phyloP scores from a whole-genome alignment of 2,797 vertebrate species.

The Picus viridis region DNA sequence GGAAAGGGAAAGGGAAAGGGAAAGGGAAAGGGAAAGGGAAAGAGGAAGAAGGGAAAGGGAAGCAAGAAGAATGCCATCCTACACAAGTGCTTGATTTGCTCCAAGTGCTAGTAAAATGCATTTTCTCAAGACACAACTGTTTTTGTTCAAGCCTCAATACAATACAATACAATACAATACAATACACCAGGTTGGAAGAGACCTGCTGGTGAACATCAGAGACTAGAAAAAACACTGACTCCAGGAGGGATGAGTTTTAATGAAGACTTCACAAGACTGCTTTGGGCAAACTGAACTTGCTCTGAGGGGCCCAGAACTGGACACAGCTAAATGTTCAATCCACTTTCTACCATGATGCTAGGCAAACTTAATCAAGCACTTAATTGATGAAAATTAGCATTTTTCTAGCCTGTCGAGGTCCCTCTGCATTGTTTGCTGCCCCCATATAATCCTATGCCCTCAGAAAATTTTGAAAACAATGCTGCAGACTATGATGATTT shows the following conservation, averaged over 20 bases:
- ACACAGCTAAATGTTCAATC: neutral
- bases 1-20: no score
- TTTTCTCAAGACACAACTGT: neutral
- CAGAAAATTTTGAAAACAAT: neutral
- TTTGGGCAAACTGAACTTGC: neutral
- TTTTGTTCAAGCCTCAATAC: neutral
- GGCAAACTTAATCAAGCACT: neutral
- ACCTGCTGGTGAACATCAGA: neutral
- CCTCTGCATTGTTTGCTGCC: no score
- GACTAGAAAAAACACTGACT: neutral
- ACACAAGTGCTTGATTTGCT: neutral
- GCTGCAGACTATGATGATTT: neutral
- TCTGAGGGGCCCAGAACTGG: no score
- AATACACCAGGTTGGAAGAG: no score
- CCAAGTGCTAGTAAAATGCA: neutral
- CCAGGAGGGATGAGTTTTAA: neutral
- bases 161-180: no score
- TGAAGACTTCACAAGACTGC: neutral
- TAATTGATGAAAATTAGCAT: neutral
- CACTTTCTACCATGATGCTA: neutral
- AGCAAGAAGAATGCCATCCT: neutral
- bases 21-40: no score
- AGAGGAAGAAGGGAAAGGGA: neutral
- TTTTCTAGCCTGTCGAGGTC: no score
- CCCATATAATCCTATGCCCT: neutral